phyloP scores from a whole-genome alignment of 2,113 vertebrate species.

The Pollimyrus isidori region DNA sequence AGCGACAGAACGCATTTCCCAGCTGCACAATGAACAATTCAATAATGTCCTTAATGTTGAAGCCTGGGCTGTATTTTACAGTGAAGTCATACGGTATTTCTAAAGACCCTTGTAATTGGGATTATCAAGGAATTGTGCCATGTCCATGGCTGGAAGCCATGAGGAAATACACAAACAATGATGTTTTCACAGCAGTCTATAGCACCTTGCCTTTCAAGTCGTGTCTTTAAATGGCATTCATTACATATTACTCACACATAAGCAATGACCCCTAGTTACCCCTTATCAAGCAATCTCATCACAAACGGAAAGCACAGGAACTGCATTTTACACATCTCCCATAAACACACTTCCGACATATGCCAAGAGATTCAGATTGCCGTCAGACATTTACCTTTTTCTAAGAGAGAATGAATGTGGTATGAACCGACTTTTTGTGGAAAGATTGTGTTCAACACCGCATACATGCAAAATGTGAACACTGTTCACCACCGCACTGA shows the following conservation, averaged over 20 bases:
- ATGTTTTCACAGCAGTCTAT: conserved; percentile 3
- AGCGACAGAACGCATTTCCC: background rate
- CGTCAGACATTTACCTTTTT: background rate
- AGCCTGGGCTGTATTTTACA: background rate
- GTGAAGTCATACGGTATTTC: conserved; percentile 6
- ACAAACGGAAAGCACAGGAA: conserved; percentile 7
- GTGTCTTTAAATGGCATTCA: background rate
- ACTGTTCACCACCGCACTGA: background rate
- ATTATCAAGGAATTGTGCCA: conserved; percentile 7
- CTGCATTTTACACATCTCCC: conserved; percentile 1
- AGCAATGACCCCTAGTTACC: conserved; percentile 10
- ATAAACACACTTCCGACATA: conserved; percentile 7
- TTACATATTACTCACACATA: background rate
- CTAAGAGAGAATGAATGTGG: background rate
- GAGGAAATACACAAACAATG: conserved; percentile 16
- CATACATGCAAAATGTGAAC: background rate
- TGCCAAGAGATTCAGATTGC: background rate
- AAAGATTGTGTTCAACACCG: background rate
- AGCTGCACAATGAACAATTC: background rate
- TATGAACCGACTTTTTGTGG: background rate
- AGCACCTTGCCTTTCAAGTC: background rate
- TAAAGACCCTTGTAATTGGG: conserved; percentile 12
- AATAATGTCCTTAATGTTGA: background rate
- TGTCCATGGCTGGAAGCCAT: conserved; percentile 6
- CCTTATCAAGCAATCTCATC: background rate